These are phyloP conservation scores for Melipona beecheii DNA, from an alignment of 2,888 invertebrate species.

Conservation along the genomic window DNA sequence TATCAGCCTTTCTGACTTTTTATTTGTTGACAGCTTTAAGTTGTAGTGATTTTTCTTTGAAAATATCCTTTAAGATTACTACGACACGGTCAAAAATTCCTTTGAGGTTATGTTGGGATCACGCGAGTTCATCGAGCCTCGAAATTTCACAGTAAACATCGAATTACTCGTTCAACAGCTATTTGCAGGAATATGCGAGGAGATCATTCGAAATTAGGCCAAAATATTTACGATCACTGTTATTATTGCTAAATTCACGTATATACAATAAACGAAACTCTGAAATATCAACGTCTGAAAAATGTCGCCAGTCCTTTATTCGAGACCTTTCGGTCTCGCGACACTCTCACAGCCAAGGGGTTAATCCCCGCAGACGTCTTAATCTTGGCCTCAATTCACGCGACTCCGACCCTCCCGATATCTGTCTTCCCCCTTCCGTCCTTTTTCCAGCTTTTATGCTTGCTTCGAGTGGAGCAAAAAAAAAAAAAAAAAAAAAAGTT, in stretches of 20 bases:
- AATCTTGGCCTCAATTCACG: constrained; percentile 73
- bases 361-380: constrained; percentile 71
- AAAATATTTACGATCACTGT: too few species aligned
- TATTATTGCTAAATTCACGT: background rate
- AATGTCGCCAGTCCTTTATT: background rate
- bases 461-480: background rate
- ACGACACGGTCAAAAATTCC: too few species aligned
- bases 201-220: too few species aligned
- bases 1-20: too few species aligned
- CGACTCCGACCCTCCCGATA: constrained; percentile 48
- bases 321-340: background rate
- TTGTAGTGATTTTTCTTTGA: too few species aligned
- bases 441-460: background rate
- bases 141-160: too few species aligned
- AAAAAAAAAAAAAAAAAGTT: background rate
- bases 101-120: too few species aligned
- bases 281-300: background rate
- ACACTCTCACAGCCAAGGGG: background rate
- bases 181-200: too few species aligned
- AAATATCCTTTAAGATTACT: too few species aligned
- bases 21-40: too few species aligned
- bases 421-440: background rate
- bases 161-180: too few species aligned
- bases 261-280: background rate
- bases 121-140: too few species aligned